Conservation (phyloP, 2,888 invertebrate genomes). For the Amblyjoppa fuscipennis region DNA sequence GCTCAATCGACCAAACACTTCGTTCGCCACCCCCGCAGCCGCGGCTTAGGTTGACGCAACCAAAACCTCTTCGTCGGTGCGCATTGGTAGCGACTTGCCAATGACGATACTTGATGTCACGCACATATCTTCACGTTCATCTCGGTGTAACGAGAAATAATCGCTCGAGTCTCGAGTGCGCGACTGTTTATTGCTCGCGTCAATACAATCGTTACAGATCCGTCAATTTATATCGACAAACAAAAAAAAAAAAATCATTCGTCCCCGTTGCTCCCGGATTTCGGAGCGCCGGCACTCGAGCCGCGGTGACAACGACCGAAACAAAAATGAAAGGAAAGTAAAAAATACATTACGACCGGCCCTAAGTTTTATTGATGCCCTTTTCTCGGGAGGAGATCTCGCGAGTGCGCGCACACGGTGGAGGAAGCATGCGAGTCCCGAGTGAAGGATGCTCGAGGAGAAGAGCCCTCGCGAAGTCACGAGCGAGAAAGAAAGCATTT, state of each 20-base stretch:
- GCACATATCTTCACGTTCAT: too few relatives aligned
- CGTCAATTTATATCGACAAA: slow-evolving; percentile 41
- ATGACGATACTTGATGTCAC: too few relatives aligned
- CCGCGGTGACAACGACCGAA: neutral
- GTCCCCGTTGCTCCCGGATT: slow-evolving; percentile 23
- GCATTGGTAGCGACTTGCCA: too few relatives aligned
- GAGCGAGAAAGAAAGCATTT: slow-evolving; percentile 28
- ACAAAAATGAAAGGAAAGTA: neutral
- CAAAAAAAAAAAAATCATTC: slow-evolving; percentile 2
- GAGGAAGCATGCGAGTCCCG: slow-evolving; percentile 1
- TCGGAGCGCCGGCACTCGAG: neutral
- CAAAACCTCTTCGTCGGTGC: too few relatives aligned
- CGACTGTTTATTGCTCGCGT: neutral
- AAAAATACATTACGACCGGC: slow-evolving; percentile 42
- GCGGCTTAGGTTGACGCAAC: too few relatives aligned
- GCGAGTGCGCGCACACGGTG: slow-evolving; percentile 9
- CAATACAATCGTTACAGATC: slow-evolving; percentile 9
- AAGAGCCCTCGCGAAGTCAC: neutral
- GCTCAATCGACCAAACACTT: too few relatives aligned
- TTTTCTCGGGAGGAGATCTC: neutral
- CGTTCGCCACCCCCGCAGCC: too few relatives aligned
- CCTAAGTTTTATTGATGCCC: slow-evolving; percentile 56
- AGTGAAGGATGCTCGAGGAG: slow-evolving; percentile 8
- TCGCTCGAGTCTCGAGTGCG: slow-evolving; percentile 16
- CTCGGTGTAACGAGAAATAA: neutral